Percentiles rank a stretch among this genome's conserved stretches.
Conservation (phyloP, 2,113 vertebrate genomes). For the Mirounga angustirostris region DNA sequence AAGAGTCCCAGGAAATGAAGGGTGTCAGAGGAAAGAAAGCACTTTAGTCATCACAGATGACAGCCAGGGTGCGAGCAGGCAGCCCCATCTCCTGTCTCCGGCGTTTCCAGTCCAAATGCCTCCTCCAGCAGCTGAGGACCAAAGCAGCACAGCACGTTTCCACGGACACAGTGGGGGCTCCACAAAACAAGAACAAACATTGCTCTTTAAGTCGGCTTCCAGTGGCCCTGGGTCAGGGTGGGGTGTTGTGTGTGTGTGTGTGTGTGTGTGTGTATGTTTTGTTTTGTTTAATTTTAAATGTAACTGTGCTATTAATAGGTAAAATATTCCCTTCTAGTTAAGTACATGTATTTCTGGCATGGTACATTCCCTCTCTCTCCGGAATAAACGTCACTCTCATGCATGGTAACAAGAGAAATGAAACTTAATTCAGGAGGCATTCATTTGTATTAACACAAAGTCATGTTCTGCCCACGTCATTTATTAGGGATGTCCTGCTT, state of each 20-base stretch:
- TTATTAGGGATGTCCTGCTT: neutral
- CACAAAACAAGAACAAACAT: constrained; percentile 25
- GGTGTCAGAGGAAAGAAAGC: neutral
- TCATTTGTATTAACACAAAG: neutral
- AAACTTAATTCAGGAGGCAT: constrained; percentile 1
- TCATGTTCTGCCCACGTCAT: neutral
- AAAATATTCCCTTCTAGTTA: constrained; percentile 24
- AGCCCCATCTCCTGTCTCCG: accelerated
- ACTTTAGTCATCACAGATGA: neutral
- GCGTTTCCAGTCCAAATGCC: neutral
- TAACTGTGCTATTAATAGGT: constrained; percentile 9
- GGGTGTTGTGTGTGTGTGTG: neutral
- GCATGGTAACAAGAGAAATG: neutral
- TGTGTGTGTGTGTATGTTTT: neutral
- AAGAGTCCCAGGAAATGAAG: constrained; percentile 25
- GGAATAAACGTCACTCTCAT: neutral
- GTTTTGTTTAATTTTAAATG: neutral
- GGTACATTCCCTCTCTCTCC: neutral
- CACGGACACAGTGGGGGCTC: neutral
- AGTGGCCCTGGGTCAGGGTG: neutral
- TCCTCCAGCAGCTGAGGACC: neutral
- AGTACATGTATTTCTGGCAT: constrained; percentile 31
- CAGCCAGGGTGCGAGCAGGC: neutral
- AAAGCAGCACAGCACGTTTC: neutral
- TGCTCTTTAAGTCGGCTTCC: neutral